Evolutionary conservation across 2,113 vertebrate species (phyloP), one percentile per base, ranked within the genome.

Genomic region (Pelusios castaneus): DNA sequence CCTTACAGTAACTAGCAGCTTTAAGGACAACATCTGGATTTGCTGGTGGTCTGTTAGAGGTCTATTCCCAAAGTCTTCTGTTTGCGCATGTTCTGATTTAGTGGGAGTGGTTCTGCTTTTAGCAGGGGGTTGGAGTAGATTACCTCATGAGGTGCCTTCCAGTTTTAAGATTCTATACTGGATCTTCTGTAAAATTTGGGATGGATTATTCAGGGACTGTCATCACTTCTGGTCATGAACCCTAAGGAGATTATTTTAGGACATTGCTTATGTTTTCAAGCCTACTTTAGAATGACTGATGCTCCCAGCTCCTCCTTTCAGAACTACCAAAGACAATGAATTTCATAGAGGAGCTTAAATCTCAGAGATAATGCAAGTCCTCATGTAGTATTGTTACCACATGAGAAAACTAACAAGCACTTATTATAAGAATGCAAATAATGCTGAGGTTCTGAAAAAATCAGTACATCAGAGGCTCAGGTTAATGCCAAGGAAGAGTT

Each of bases 221-320:
- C 60, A 24, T 31, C 56, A 22, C 60, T 31, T 34, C 43, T 21
- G 13, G 43, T 21, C 58, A n/a, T 78, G 54, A 38, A n/a, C 2
- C 5, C 29, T 29, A 13, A 78, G 41, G 38, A 38, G n/a, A 41
- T 54, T 38, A 45, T 43, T n/a, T 13, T 78, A 55, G 73, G 22
- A 76, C 21, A 77, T 45, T 24, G 51, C 43, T 34, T 47, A 52
- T 56, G 52, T 45, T 43, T 75, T 85, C 52, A 70, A 31, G 29
- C 38, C 49, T 27, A 56, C n/a, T 38, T 93, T 95, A 87, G 94
- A 97, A 94, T 90, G 92, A 77, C 92, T 95, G 93, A 91, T 90
- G 90, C 88, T 94, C 89, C 92, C 91, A 79, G 93, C 86, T 90
- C 90, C 95, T 97, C 86, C 93, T 95, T 54, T 34, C n/a, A 80